Base-by-base conservation (phyloP, 1,140 invertebrate species). In the Aphelenchoides besseyi region DNA sequence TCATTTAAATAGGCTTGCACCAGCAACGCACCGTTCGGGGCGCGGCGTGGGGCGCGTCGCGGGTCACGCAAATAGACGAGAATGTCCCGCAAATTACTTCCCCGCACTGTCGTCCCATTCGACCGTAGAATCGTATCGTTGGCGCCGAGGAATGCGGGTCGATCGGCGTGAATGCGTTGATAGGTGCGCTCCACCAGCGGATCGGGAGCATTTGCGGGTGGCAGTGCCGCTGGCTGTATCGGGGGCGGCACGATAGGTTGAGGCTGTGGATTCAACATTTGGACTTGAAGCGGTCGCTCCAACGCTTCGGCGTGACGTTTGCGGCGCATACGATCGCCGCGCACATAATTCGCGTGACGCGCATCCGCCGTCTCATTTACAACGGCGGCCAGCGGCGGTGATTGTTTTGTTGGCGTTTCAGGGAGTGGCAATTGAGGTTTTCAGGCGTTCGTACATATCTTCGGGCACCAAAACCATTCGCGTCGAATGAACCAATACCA, bases 401-500 rank as follows among this genome's bases (percentile, higher is more conserved):
- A 12, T 48, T 12, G 41, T 48, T n/a, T 12, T 12, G n/a, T 48
- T 48, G 41, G 41, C n/a, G n/a, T n/a, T n/a, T n/a, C 12, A 48
- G 41, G n/a, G n/a, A n/a, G n/a, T n/a, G n/a, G n/a, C n/a, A n/a
- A n/a, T n/a, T n/a, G n/a, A n/a, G n/a, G n/a, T n/a, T n/a, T 70
- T 70, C 16, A 70, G n/a, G 12, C 23, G 8, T 32, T 3, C n/a
- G 69, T 70, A 70, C 23, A 70, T 41, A 69, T 29, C 35, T 33
- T 72, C 70, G 3, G 70, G 71, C 5, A 71, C 71, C 41, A 71
- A 33, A 2, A 71, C 26, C 70, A 71, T 61, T 52, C 67, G 5
- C 1, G 54, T 41, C 30, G 3, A 8, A 18, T 16, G 16, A 2
- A 29, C n/a, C 32, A 23, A 41, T 8, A 73, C 29, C 12, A 32